phyloP scores from a whole-genome alignment of 2,888 invertebrate species.

The Callyntrura guangdongensis region DNA sequence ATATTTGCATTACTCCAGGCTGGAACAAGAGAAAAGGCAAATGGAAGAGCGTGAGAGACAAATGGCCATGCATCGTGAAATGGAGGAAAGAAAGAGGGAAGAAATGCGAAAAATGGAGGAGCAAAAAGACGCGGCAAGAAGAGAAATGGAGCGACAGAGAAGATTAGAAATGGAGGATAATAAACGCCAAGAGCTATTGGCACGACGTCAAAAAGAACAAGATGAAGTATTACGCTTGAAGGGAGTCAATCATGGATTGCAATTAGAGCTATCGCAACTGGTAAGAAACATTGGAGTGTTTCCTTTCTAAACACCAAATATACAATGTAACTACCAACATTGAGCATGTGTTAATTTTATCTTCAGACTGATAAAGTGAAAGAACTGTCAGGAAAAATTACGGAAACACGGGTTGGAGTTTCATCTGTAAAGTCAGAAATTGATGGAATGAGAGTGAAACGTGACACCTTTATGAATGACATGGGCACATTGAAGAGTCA shows the following conservation, averaged over 20 bases:
- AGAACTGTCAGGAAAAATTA: conserved; percentile 93
- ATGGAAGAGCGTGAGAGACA: conserved; percentile 95
- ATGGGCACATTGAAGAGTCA: conserved; percentile 93
- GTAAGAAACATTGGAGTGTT: conserved; percentile 85
- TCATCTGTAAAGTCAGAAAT: conserved; percentile 97
- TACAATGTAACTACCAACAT: not conserved
- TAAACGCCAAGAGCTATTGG: conserved; percentile 94
- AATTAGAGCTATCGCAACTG: conserved; percentile 91
- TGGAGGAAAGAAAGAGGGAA: conserved; percentile 91
- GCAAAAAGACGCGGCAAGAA: conserved; percentile 92
- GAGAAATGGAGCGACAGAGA: conserved; percentile 97
- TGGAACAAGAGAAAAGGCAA: conserved; percentile 91
- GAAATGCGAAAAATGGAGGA: conserved; percentile 92
- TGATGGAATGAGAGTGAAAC: conserved; percentile 96
- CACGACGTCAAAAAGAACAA: conserved; percentile 94
- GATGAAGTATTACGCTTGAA: conserved; percentile 94
- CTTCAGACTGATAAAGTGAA: conserved; percentile 90
- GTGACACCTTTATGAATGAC: conserved; percentile 95
- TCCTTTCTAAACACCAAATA: not conserved
- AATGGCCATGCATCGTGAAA: conserved; percentile 92
- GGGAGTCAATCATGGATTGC: conserved; percentile 93
- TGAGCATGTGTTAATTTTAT: not conserved
- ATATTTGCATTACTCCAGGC: conserved; percentile 85
- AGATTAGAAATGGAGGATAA: conserved; percentile 97
- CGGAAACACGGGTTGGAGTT: conserved; percentile 94